A percentile compares a stretch with the other conserved stretches of the same genome.
Evolutionary conservation across 2,113 vertebrate species (phyloP).

Genomic region (Theropithecus gelada): DNA sequence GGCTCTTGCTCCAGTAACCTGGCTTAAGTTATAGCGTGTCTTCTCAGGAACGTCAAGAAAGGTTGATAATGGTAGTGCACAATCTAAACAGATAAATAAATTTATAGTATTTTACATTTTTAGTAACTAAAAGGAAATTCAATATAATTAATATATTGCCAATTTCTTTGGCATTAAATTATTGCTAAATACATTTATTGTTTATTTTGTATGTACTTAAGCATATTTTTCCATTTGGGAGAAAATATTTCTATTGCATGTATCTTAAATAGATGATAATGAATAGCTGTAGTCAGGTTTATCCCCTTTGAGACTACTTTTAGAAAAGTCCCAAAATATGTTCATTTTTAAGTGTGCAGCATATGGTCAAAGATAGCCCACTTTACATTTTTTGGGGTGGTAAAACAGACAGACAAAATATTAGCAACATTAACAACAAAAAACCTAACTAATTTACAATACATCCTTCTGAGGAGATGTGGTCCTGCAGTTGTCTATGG

Average conservation of each 20-base stretch:
- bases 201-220: slow-evolving; percentile 30
- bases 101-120: slow-evolving; percentile 31
- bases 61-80: background rate
- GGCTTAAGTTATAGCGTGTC: background rate
- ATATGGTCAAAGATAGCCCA: background rate
- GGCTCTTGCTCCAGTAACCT: background rate
- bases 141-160: slow-evolving; percentile 3
- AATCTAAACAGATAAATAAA: slow-evolving; percentile 41
- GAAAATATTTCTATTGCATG: background rate
- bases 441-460: background rate
- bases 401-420: background rate
- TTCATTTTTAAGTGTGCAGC: slow-evolving; percentile 24
- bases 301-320: background rate
- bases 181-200: slow-evolving; percentile 32
- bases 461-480: background rate
- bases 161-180: slow-evolving; percentile 46
- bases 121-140: slow-evolving; percentile 21
- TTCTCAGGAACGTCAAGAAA: background rate
- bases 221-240: background rate
- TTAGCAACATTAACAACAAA: slow-evolving; percentile 4
- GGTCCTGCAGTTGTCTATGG: background rate
- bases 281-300: slow-evolving; percentile 21
- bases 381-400: background rate
- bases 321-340: slow-evolving; percentile 8
- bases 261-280: slow-evolving; percentile 39